Evolutionary conservation across 2,888 invertebrate species (phyloP).

Genomic region (Hypolimnas misippus): DNA sequence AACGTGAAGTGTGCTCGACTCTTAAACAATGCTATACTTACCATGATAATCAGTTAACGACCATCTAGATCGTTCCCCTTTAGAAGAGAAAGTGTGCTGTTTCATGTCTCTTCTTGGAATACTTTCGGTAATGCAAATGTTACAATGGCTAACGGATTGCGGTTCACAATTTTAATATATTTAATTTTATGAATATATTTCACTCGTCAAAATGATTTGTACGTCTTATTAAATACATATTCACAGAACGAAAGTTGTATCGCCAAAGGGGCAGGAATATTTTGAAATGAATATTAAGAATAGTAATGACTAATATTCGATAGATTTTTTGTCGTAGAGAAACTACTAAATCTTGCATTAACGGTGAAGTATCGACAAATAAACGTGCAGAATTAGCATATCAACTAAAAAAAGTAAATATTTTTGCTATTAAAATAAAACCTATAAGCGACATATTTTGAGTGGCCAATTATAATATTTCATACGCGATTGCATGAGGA

Average conservation of each 20-base stretch:
- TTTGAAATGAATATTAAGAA: constrained; percentile 5
- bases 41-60: constrained; percentile 77
- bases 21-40: constrained; percentile 62
- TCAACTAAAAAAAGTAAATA: constrained; percentile 13
- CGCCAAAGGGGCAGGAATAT: constrained; percentile 26
- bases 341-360: not conserved
- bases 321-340: not conserved
- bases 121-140: constrained; percentile 73
- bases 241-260: constrained; percentile 44
- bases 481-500: constrained; percentile 79
- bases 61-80: constrained; percentile 72
- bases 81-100: constrained; percentile 73
- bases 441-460: constrained; percentile 54
- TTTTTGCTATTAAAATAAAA: constrained; percentile 9
- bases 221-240: constrained; percentile 36
- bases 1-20: constrained; percentile 18
- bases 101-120: constrained; percentile 73
- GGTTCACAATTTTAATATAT: constrained; percentile 61
- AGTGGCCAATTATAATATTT: constrained; percentile 78
- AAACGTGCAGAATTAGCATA: constrained; percentile 15
- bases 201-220: constrained; percentile 44
- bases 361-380: constrained; percentile 14
- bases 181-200: constrained; percentile 61
- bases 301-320: not conserved
- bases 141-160: constrained; percentile 75